These are phyloP conservation scores for Oreochromis mossambicus DNA, from an alignment of 2,797 vertebrate genomes.

Conservation along the genomic window DNA sequence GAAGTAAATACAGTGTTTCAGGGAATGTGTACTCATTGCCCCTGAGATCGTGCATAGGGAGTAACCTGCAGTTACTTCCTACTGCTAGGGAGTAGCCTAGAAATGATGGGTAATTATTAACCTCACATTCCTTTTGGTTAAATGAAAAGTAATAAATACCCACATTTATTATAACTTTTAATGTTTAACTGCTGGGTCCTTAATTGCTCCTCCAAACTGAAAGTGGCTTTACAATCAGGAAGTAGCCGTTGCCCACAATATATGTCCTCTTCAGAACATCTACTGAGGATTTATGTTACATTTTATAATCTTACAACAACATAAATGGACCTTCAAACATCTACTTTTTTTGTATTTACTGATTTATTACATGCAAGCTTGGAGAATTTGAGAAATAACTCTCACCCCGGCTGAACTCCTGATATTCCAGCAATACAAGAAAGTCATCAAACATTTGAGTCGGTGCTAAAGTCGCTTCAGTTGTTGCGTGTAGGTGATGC, in stretches of 20 bases:
- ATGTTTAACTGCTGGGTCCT: neutral
- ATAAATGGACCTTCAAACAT: neutral
- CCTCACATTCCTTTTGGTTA: neutral
- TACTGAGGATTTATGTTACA: neutral
- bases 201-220: neutral
- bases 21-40: neutral
- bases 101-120: conserved; percentile 14
- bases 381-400: neutral
- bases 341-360: neutral
- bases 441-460: neutral
- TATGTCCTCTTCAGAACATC: neutral
- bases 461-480: neutral
- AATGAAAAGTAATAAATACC: neutral
- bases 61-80: neutral
- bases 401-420: neutral
- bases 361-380: neutral
- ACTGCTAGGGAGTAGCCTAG: neutral
- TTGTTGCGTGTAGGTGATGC: neutral
- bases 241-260: neutral
- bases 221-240: neutral
- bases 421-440: neutral
- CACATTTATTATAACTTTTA: neutral
- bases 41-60: neutral
- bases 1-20: neutral
- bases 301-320: neutral